Evolutionary conservation across 2,113 vertebrate genomes (phyloP).

Genomic region (Ptilonorhynchus violaceus): DNA sequence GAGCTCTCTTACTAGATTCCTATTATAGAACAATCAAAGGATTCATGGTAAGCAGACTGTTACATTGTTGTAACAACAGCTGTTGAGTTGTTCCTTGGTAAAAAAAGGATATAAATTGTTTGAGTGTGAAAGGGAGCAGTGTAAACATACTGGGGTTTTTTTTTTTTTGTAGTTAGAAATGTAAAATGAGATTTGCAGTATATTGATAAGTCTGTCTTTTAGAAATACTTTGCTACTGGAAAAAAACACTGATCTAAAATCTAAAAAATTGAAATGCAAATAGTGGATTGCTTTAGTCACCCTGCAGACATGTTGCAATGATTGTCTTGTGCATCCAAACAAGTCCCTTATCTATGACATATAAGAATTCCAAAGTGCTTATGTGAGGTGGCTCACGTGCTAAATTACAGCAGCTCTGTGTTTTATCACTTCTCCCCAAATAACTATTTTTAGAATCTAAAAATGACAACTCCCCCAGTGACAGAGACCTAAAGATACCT

Average conservation of each 20-base stretch:
- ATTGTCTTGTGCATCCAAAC: neutral
- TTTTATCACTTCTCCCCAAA: neutral
- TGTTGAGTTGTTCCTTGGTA: neutral
- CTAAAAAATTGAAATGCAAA: neutral
- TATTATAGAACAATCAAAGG: conserved; percentile 96
- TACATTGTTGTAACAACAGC: too few species aligned
- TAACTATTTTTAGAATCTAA: neutral
- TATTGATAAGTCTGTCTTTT: neutral
- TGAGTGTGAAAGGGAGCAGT: neutral
- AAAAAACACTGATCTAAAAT: neutral
- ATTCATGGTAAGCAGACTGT: conserved; percentile 85
- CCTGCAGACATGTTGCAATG: neutral
- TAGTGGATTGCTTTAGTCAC: neutral
- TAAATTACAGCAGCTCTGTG: neutral
- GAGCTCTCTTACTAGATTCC: conserved; percentile 89
- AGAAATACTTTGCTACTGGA: neutral
- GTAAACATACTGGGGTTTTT: neutral
- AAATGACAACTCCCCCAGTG: neutral
- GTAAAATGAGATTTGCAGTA: neutral
- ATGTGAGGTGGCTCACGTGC: accelerated
- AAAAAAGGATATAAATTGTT: neutral
- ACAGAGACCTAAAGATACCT: neutral
- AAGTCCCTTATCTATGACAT: neutral
- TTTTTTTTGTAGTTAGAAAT: neutral
- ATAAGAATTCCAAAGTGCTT: neutral